Evolutionary conservation across 2,888 invertebrate genomes (phyloP).

Genomic region (Drosophila neonasuta): DNA sequence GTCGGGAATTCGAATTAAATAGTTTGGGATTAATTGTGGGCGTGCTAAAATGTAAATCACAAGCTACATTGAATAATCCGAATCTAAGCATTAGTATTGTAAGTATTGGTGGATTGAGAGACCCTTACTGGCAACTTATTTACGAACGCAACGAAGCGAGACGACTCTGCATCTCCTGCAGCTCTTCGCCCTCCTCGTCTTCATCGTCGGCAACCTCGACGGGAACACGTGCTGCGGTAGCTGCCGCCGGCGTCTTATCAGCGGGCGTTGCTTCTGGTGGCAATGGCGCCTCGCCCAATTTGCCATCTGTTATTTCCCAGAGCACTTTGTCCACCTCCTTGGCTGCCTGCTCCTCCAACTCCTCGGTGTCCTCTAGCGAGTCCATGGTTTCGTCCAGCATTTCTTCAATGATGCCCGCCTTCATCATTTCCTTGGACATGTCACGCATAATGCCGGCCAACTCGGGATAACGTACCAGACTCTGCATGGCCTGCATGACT

Average conservation of each 20-base stretch:
- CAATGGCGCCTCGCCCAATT: slow-evolving; percentile 95
- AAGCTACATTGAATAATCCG: slow-evolving; percentile 38
- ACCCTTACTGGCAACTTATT: slow-evolving; percentile 44
- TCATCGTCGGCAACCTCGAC: slow-evolving; percentile 83
- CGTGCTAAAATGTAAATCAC: slow-evolving; percentile 39
- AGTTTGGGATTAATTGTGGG: slow-evolving; percentile 27
- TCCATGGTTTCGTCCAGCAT: slow-evolving; percentile 99
- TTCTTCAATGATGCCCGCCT: slow-evolving; percentile 98
- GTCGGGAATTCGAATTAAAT: slow-evolving; percentile 1
- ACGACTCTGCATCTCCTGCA: slow-evolving; percentile 96
- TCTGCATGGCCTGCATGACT: slow-evolving; percentile 99
- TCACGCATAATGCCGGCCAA: slow-evolving; percentile 98
- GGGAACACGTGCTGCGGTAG: slow-evolving; percentile 82
- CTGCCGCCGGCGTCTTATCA: slow-evolving; percentile 68
- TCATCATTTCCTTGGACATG: slow-evolving; percentile 99
- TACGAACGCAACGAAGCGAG: slow-evolving; percentile 94
- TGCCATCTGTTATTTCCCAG: slow-evolving; percentile 95
- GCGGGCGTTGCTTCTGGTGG: slow-evolving; percentile 86
- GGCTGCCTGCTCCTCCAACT: slow-evolving; percentile 97
- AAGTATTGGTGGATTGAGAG: slow-evolving; percentile 6
- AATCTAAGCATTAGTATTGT: slow-evolving; percentile 24
- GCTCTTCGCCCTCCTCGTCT: slow-evolving; percentile 89
- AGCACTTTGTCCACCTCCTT: slow-evolving; percentile 95
- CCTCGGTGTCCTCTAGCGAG: slow-evolving; percentile 94
- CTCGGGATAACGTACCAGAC: slow-evolving; percentile 94